phyloP scores from a whole-genome alignment of 2,113 vertebrate genomes.

The Heteronetta atricapilla region DNA sequence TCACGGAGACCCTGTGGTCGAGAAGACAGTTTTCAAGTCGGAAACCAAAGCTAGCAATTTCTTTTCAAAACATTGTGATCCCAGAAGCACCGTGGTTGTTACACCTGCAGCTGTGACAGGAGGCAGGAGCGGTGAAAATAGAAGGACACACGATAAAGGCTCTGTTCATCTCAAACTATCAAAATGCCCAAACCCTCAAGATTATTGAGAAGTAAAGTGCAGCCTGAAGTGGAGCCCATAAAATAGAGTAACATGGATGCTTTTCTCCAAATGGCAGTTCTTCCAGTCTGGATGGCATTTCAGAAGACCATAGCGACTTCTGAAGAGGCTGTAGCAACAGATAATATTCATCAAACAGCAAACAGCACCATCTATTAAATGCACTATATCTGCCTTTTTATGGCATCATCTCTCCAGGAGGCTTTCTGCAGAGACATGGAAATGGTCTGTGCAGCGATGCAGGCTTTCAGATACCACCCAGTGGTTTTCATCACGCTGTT shows the following conservation, averaged over 20 bases:
- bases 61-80: neutral
- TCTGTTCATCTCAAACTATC: neutral
- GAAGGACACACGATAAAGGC: accelerated
- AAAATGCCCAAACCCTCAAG: neutral
- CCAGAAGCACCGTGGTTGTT: neutral
- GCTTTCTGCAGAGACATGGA: neutral
- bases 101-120: neutral
- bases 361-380: neutral
- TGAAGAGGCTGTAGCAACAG: neutral
- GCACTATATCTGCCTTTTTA: neutral
- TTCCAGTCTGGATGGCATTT: neutral
- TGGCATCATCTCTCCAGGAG: neutral
- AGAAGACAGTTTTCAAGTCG: neutral
- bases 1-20: neutral
- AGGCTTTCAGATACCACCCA: neutral
- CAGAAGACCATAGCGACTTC: neutral
- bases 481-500: neutral
- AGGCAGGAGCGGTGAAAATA: neutral
- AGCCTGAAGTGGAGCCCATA: neutral
- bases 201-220: neutral
- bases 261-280: neutral
- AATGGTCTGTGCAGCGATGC: neutral
- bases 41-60: neutral
- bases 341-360: neutral
- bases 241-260: neutral